Base-by-base conservation (phyloP, 2,888 invertebrate species). In the Marronus borbonicus region DNA sequence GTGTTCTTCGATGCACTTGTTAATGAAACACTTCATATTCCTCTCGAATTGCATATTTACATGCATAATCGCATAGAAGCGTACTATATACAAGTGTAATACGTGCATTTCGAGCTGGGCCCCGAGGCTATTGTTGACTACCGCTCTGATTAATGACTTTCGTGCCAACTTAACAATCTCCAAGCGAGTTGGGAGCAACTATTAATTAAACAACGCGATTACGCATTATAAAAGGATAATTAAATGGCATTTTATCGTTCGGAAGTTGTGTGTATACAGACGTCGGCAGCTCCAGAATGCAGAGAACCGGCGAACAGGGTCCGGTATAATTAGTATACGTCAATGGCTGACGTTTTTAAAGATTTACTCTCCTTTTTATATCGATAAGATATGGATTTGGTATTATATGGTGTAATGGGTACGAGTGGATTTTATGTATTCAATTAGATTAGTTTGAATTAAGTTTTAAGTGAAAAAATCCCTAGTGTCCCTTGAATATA, bases 201-300 rank as follows among this genome's bases (percentile, higher is more conserved):
- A 86, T 86, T 85, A 86, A 86, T 85, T 86, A 85, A 84, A 83
- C 84, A 82, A 83, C 83, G 82, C 85, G 85, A 84, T 85, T 85
- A 84, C 83, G 82, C 83, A 81, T 72, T 83, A 83, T 84, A 86
- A 86, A 85, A 79, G 80, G 86, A 85, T 85, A 85, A 86, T 85
- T 85, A 86, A 86, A 85, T 83, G 83, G 82, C 81, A 81, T 83
- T 84, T 85, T 85, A 85, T 85, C 84, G 83, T 81, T 80, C 80
- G 81, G 72, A 79, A 78, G 79, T 79, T 79, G 78, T 76, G 79
- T 36, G 49, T 44, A 44, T 44, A 44, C 44, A 44, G 8, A 44
- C 44, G 12, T 8, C 36, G 39, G 20, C 49, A 24, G 50, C 68
- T 4, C 24, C 5, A 7, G 17, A 3, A 4, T 3, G 8, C 12